Evolutionary conservation across 2,113 vertebrate genomes (phyloP).

Genomic region (Argyrosomus japonicus): DNA sequence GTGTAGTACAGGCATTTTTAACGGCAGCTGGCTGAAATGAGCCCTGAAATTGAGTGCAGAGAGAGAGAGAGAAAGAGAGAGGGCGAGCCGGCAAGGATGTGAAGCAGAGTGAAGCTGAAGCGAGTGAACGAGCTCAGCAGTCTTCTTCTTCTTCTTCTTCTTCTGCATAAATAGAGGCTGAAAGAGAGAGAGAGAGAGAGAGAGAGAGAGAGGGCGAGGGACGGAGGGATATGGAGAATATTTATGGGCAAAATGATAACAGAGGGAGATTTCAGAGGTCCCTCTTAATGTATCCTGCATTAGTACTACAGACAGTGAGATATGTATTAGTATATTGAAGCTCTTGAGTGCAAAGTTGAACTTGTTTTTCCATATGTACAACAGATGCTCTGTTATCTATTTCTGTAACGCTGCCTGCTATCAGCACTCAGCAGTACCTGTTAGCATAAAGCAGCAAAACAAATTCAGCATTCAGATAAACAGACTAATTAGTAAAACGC

Average conservation of each 20-base stretch:
- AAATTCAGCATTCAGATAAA: background rate
- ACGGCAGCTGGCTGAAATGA: constrained; percentile 75
- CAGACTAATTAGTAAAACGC: background rate
- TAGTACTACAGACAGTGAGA: background rate
- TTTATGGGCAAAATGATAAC: too few species aligned
- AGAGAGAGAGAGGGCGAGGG: background rate
- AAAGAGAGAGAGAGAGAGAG: constrained; percentile 41
- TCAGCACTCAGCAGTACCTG: background rate
- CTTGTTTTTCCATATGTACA: too few species aligned
- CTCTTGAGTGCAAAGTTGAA: background rate
- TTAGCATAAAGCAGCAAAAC: too few species aligned
- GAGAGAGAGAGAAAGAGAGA: constrained; percentile 38
- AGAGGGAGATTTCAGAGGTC: background rate
- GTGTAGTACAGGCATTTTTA: constrained; percentile 10
- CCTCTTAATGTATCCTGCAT: background rate
- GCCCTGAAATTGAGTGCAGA: constrained; percentile 76
- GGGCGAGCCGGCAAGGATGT: constrained; percentile 34
- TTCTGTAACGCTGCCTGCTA: too few species aligned
- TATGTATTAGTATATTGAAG: background rate
- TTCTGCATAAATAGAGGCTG: constrained; percentile 60
- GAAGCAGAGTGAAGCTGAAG: constrained; percentile 46
- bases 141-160: constrained; percentile 20
- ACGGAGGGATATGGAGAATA: background rate
- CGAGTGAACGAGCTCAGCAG: constrained; percentile 39
- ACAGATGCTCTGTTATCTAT: background rate